These are phyloP conservation scores for Agelas oroides DNA, from an alignment of 37 sponge, comb jelly and placozoan genomes.

Conservation along the genomic window DNA sequence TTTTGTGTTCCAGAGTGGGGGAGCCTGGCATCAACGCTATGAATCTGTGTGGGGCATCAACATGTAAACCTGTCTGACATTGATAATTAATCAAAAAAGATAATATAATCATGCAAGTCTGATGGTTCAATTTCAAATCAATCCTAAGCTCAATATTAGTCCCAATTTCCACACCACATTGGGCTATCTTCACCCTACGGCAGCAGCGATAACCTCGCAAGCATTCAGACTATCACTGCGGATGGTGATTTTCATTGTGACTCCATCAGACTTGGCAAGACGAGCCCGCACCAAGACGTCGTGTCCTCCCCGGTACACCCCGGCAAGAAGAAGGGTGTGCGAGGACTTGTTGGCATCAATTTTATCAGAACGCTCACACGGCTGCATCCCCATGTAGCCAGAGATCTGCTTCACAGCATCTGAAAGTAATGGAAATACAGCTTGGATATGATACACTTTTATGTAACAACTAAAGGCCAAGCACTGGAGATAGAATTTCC, in stretches of 20 bases:
- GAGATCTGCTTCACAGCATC: constrained; percentile 96
- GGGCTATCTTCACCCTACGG: constrained; percentile 56
- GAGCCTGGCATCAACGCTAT: no score
- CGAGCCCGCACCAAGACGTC: constrained; percentile 87
- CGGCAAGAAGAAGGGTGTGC: constrained; percentile 94
- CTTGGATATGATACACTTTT: no score
- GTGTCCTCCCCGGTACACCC: constrained; percentile 88
- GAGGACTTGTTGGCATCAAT: constrained; percentile 80
- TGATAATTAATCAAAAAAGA: no score
- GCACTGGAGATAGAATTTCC: no score
- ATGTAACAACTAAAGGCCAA: no score
- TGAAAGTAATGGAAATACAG: constrained; percentile 20
- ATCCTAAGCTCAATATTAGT: no score
- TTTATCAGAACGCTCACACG: constrained; percentile 94
- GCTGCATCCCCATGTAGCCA: constrained; percentile 96
- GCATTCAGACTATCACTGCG: constrained; percentile 73
- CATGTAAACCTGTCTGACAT: no score
- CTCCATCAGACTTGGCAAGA: constrained; percentile 72
- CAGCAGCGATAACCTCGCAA: constrained; percentile 81
- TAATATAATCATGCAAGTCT: no score
- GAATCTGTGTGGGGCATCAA: no score
- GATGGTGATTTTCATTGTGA: constrained; percentile 90
- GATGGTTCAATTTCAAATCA: no score
- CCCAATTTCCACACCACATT: no score
- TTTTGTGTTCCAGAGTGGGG: no score